A percentile compares a stretch with the other conserved stretches of the same genome.
phyloP scores from a whole-genome alignment of 2,797 vertebrate genomes.

The Hyperoplus immaculatus region DNA sequence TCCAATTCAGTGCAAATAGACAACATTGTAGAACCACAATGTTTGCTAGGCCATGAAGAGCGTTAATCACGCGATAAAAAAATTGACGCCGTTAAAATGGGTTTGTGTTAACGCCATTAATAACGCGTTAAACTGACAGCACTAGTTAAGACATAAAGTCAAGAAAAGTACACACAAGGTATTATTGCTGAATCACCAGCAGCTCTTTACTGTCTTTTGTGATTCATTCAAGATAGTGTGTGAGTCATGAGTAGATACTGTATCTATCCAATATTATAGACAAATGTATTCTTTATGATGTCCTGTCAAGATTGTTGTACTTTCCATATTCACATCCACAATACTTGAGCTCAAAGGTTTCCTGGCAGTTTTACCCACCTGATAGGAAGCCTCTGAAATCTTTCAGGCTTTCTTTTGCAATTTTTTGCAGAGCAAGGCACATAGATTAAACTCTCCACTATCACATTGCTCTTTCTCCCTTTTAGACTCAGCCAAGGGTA shows the following conservation, averaged over 20 bases:
- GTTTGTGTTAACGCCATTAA: no score
- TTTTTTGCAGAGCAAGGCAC: background rate
- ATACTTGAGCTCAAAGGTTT: background rate
- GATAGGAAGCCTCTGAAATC: background rate
- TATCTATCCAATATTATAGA: background rate
- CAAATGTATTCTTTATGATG: background rate
- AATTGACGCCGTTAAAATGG: no score
- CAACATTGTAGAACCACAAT: no score
- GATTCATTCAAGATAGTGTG: no score
- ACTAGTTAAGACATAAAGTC: background rate
- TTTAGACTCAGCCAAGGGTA: conserved; percentile 77
- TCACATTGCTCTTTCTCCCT: background rate
- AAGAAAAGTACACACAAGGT: background rate
- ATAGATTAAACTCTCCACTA: background rate
- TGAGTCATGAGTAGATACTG: no score
- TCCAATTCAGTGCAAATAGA: no score
- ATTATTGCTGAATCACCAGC: no score
- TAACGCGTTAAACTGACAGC: no score
- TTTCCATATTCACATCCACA: background rate
- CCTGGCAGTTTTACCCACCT: background rate
- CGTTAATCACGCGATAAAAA: no score
- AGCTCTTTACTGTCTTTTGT: no score
- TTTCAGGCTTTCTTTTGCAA: background rate
- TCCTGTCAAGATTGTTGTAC: background rate
- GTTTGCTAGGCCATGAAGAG: no score